Evolutionary conservation across 2,113 vertebrate species (phyloP).

Genomic region (Rhinopomastus cyanomelas): DNA sequence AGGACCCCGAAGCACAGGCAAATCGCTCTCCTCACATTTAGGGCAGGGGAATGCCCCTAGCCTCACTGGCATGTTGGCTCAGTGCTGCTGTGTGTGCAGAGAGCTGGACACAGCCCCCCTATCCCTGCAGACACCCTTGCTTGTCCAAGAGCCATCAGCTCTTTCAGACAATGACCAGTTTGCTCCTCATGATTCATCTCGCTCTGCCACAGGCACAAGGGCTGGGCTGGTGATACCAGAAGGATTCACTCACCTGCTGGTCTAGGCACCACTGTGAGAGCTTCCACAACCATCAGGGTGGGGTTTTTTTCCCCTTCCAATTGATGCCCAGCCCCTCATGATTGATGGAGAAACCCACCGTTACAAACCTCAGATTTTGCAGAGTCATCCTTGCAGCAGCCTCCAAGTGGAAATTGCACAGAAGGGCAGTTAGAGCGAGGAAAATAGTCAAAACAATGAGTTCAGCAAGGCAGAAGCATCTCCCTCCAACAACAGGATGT

Average conservation of each 20-base stretch:
- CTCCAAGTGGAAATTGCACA: not conserved
- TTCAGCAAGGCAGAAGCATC: not conserved
- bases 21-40: not conserved
- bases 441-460: not conserved
- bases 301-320: not conserved
- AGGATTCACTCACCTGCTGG: not conserved
- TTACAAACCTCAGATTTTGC: not conserved
- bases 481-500: constrained; percentile 56
- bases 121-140: too few relatives aligned
- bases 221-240: not conserved
- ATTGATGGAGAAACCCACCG: not conserved
- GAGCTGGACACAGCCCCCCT: not conserved
- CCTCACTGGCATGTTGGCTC: not conserved
- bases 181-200: constrained; percentile 4
- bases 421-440: not conserved
- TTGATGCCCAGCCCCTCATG: accelerated
- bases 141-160: not conserved
- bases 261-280: accelerated
- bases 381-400: accelerated
- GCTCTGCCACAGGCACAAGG: not conserved
- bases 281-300: not conserved
- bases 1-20: constrained; percentile 22
- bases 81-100: not conserved
- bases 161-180: not conserved
- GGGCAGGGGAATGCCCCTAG: constrained; percentile 36